phyloP scores from a whole-genome alignment of 2,888 invertebrate genomes.

The Papilio demoleus region DNA sequence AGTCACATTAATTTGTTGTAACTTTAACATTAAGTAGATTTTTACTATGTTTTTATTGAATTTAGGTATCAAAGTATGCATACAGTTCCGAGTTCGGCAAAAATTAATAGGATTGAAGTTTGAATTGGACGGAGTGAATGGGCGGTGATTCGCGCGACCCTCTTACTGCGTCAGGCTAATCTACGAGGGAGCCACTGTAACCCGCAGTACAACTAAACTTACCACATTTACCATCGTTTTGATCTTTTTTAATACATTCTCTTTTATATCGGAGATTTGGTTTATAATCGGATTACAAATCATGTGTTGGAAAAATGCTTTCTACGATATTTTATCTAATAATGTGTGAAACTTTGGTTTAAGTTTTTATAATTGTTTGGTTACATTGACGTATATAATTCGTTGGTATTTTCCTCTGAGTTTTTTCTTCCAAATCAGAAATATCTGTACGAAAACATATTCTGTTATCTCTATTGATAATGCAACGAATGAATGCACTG shows the following conservation, averaged over 20 bases:
- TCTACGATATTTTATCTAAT: background rate
- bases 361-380: too few relatives aligned
- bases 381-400: too few relatives aligned
- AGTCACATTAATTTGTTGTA: too few relatives aligned
- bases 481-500: too few relatives aligned
- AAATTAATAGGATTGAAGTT: conserved; percentile 60
- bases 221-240: conserved; percentile 46
- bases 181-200: conserved; percentile 62
- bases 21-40: background rate
- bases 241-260: conserved; percentile 25
- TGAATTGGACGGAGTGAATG: conserved; percentile 59
- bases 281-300: conserved; percentile 14
- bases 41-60: background rate
- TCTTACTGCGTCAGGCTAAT: conserved; percentile 70
- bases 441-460: too few relatives aligned
- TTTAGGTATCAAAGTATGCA: conserved; percentile 3
- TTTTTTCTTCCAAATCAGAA: too few relatives aligned
- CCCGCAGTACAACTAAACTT: conserved; percentile 49
- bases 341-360: background rate
- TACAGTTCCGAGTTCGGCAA: conserved; percentile 40
- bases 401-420: too few relatives aligned
- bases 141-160: conserved; percentile 67
- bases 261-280: conserved; percentile 6
- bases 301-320: background rate
- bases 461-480: too few relatives aligned